These are phyloP conservation scores for Patella vulgata DNA, from an alignment of 1,140 invertebrate species.

Conservation along the genomic window DNA sequence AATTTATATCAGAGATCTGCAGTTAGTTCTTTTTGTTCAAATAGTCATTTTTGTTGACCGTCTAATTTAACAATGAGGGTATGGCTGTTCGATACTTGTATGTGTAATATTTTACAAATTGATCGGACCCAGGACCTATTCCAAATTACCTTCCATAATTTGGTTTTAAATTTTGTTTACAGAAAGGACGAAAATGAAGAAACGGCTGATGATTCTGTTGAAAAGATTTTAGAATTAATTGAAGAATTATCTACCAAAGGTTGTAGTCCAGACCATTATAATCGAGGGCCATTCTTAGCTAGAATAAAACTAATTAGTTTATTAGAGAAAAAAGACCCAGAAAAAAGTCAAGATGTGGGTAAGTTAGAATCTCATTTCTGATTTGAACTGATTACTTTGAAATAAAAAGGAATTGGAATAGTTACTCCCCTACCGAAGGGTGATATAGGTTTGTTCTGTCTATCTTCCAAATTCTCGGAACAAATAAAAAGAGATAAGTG, in stretches of 20 bases:
- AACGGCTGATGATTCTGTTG: slow-evolving; percentile 51
- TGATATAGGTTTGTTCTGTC: too few species aligned
- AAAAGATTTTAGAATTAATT: slow-evolving; percentile 55
- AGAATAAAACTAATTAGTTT: slow-evolving; percentile 79
- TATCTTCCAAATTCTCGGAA: too few species aligned
- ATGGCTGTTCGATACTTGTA: too few species aligned
- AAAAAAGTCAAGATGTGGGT: slow-evolving; percentile 20
- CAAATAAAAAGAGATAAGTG: too few species aligned
- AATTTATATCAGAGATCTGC: too few species aligned
- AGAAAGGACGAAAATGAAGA: slow-evolving; percentile 12
- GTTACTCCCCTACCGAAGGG: too few species aligned
- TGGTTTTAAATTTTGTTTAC: slow-evolving; percentile 5
- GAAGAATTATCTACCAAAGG: slow-evolving; percentile 37
- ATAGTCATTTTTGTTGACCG: too few species aligned
- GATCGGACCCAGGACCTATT: too few species aligned
- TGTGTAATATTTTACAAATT: too few species aligned
- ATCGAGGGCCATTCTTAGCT: slow-evolving; percentile 83
- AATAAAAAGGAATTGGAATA: not conserved
- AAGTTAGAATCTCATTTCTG: slow-evolving; percentile 15
- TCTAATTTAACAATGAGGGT: too few species aligned
- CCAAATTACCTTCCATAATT: too few species aligned
- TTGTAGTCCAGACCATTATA: slow-evolving; percentile 54
- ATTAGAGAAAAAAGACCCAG: slow-evolving; percentile 65
- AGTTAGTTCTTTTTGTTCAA: too few species aligned
- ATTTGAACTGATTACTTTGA: not conserved